A percentile compares a stretch with the other conserved stretches of the same genome.
These are phyloP conservation scores for Odontomachus brunneus DNA, from an alignment of 1,140 invertebrate species.

Conservation along the genomic window DNA sequence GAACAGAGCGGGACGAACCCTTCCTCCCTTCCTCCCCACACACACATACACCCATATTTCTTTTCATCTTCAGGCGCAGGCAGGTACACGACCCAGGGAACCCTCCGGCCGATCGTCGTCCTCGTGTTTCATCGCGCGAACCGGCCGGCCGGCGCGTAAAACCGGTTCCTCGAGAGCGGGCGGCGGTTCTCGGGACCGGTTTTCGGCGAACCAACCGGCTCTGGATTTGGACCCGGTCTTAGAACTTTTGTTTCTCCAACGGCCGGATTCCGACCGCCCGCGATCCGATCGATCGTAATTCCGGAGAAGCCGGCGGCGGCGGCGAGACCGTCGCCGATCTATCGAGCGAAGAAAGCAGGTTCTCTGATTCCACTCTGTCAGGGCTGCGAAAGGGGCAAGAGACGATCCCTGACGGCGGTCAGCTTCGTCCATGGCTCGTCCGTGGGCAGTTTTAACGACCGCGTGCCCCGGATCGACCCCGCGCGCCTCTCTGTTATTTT, in stretches of 20 bases:
- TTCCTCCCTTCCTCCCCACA: no score
- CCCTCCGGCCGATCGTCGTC: conserved; percentile 52
- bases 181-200: conserved; percentile 64
- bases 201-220: conserved; percentile 75
- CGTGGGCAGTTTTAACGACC: conserved; percentile 63
- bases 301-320: conserved; percentile 9
- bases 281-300: conserved; percentile 71
- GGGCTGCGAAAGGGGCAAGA: background rate
- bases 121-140: conserved; percentile 75
- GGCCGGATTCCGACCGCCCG: conserved; percentile 63
- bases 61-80: conserved; percentile 39
- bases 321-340: conserved; percentile 1
- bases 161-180: conserved; percentile 69
- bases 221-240: conserved; percentile 22
- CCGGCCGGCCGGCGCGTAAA: conserved; percentile 68
- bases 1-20: conserved; percentile 57
- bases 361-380: conserved; percentile 7
- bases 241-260: conserved; percentile 44
- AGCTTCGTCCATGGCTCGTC: conserved; percentile 23
- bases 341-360: no score
- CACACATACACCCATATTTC: background rate
- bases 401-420: conserved; percentile 22
- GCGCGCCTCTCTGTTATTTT: conserved; percentile 63
- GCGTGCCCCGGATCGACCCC: conserved; percentile 54
- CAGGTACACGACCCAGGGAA: conserved; percentile 61